These are phyloP conservation scores for Empis stercorea DNA, from an alignment of 2,888 invertebrate genomes.

Conservation along the genomic window DNA sequence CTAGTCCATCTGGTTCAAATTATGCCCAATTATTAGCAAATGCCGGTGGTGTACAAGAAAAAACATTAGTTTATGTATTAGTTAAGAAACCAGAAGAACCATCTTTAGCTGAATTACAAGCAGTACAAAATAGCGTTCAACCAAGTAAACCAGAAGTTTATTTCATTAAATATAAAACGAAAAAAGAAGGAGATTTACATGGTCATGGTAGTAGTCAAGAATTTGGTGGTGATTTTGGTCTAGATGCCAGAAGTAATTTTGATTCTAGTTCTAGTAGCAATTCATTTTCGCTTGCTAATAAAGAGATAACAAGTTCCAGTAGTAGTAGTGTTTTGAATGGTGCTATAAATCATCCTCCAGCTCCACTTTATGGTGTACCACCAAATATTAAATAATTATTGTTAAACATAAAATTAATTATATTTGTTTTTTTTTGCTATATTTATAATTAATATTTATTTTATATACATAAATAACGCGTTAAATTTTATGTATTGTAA, in stretches of 20 bases:
- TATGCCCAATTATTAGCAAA: slow-evolving; percentile 40
- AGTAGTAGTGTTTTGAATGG: slow-evolving; percentile 4
- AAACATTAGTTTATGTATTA: slow-evolving; percentile 54
- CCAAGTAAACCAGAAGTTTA: slow-evolving; percentile 58
- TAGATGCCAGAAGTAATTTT: slow-evolving; percentile 7
- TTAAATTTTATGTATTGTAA: too few species aligned
- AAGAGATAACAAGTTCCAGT: slow-evolving; percentile 3
- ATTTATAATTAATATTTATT: not conserved
- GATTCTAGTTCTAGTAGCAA: not conserved
- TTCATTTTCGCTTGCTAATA: not conserved
- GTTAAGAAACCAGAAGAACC: slow-evolving; percentile 57
- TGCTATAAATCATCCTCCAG: slow-evolving; percentile 8
- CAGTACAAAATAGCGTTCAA: slow-evolving; percentile 39
- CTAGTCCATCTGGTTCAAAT: slow-evolving; percentile 48
- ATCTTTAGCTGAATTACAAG: slow-evolving; percentile 47
- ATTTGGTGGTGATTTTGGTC: slow-evolving; percentile 2
- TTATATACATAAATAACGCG: too few species aligned
- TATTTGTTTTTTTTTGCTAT: slow-evolving; percentile 4
- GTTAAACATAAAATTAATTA: not conserved
- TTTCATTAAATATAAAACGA: slow-evolving; percentile 58
- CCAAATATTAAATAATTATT: slow-evolving; percentile 14
- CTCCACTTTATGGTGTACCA: slow-evolving; percentile 18
- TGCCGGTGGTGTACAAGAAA: slow-evolving; percentile 52
- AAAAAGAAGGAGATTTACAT: slow-evolving; percentile 23
- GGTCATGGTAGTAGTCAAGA: not conserved